Evolutionary conservation across 2,113 vertebrate species (phyloP), one percentile per base, ranked within the genome.

Genomic region (Rana temporaria): DNA sequence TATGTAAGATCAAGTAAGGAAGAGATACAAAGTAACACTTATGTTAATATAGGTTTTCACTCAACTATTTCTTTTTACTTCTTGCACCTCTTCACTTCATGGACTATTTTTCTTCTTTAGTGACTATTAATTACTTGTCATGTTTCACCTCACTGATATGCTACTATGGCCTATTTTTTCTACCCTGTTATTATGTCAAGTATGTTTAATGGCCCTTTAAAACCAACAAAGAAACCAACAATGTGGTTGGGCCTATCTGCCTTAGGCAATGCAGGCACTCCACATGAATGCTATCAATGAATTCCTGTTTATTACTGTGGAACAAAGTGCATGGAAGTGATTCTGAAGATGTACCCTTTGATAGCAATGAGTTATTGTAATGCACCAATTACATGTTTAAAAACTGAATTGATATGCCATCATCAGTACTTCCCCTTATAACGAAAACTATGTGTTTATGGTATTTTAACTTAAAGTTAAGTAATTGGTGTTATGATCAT

Each of bases 161-260:
- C 69, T 70, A 60, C 32, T 24, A 70, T 22, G 59, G 66, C 26
- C 19, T 48, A 14, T 57, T 20, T 76, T 53, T 76, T 56, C 18
- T 38, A 68, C 64, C 52, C 77, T 79, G 48, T 78, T 32, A 79
- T 79, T 79, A 69, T 60, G 55, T 60, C 78, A 48, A 38, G 26
- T 57, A 68, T 68, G 66, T 68, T 30, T 17, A 30, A 30, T 30
- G 63, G 24, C 17, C 34, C 15, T 68, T n/a, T n/a, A 68, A 65
- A 18, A 26, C 24, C 32, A 48, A 69, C 38, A 48, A 48, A n/a
- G 66, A n/a, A 15, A 48, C 9, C 26, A 52, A n/a, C 19, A n/a
- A 22, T 22, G 66, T 69, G 59, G 20, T 69, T 69, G 66, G 9
- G 19, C 8, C 18, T 20, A 69, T 48, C 11, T 69, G 66, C 32